phyloP scores from a whole-genome alignment of 1,140 invertebrate genomes.

The Xylocopa sonorina region DNA sequence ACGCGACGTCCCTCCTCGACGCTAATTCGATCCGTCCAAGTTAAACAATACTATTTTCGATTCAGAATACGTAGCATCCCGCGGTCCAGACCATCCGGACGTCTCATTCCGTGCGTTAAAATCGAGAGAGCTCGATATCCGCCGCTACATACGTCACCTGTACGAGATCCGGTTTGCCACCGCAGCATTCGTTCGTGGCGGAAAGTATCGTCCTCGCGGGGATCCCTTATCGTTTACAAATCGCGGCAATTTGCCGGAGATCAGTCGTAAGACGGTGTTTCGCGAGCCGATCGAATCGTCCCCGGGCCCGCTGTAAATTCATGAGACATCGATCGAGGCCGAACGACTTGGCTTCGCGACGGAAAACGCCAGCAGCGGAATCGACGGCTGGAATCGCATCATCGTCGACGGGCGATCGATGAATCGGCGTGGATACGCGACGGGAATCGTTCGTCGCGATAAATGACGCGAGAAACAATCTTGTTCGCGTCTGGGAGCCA shows the following conservation, averaged over 20 bases:
- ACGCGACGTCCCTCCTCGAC: neutral
- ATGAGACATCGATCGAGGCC: slow-evolving; percentile 24
- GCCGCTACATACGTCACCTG: neutral
- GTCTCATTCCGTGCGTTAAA: neutral
- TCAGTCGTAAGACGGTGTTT: slow-evolving; percentile 20
- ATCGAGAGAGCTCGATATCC: neutral
- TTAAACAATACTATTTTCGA: neutral
- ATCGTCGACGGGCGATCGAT: slow-evolving; percentile 15
- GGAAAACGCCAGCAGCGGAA: neutral
- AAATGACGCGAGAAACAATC: slow-evolving; percentile 21
- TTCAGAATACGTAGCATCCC: no score
- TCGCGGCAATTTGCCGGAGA: slow-evolving; percentile 13
- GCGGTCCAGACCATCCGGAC: neutral
- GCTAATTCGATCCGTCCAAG: neutral
- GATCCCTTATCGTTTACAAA: slow-evolving; percentile 33
- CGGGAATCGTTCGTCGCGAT: slow-evolving; percentile 21
- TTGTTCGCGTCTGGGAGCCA: neutral
- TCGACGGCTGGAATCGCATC: neutral
- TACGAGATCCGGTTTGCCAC: neutral
- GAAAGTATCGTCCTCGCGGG: slow-evolving; percentile 1
- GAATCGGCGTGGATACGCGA: slow-evolving; percentile 9
- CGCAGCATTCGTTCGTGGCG: neutral
- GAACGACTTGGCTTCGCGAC: slow-evolving; percentile 10
- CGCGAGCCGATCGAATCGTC: slow-evolving; percentile 8
- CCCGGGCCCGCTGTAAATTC: slow-evolving; percentile 27